Evolutionary conservation across 2,797 vertebrate species (phyloP), one percentile per base, ranked within the genome.

Genomic region (Gobionotothen gibberifrons): DNA sequence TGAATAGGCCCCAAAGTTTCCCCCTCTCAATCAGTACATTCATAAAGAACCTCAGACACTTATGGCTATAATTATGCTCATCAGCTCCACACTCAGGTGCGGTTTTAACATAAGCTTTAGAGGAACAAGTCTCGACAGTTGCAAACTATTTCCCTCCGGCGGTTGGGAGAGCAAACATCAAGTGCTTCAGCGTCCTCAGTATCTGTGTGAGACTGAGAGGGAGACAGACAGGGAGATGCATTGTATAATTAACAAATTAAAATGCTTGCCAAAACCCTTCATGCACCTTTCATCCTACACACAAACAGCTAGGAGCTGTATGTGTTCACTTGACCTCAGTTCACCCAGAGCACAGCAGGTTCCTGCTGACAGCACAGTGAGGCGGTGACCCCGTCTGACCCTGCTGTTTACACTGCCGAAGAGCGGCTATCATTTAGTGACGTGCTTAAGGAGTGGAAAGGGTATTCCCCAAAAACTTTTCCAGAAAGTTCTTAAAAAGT

Each of bases 51-150:
- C 61, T 82, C 68, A 87, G 81, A 90, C 87, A 76, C 72, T 83
- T 86, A 75, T 75, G 59, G 62, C 83, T 83, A 53, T 86, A 91
- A 92, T 91, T 88, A 89, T 74, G 72, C 36, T 85, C 84, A 83
- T 86, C 83, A 86, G 79, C 68, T 81, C 39, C 9, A 74, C 68
- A 68, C 77, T 89, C 80, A 84, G 78, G 82, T 87, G 87, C 56
- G 78, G 78, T 90, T 91, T 86, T 90, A 89, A 89, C 85, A 90
- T 90, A 91, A 90, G 87, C 90, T 89, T 91, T 87, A 85, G 74
- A 87, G 74, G 85, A 89, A 88, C 93, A 93, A 85, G 93, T 89
- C 88, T 69, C 69, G 57, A 92, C 93, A 90, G 67, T 82, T 53
- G 76, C 64, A 79, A 92, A 90, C 69, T 93, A 94, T 94, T 92